Evolutionary conservation across 1,140 invertebrate species (phyloP), one percentile per base, ranked within the genome.

Genomic region (Cheumatopsyche charites): DNA sequence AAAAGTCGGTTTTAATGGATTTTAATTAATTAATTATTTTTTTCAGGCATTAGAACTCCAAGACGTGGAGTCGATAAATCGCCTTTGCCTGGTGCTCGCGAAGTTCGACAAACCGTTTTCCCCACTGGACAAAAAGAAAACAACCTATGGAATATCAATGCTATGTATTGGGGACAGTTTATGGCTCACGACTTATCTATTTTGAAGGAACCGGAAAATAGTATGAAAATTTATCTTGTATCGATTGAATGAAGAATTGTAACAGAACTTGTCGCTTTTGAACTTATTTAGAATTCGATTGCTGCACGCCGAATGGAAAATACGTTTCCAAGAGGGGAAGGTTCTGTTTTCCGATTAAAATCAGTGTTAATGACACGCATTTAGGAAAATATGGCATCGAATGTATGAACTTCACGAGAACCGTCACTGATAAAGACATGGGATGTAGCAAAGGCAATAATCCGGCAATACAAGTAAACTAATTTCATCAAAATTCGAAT

Each of bases 161-260:
- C 67, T 6, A 58, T 62, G 6, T 84, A 86, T 67, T 88, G 86
- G 85, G 87, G 87, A 0, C 87, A 89, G 76, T 81, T 88, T 66
- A 62, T 89, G 12, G 84, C 87, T 1, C 87, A 89, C 69, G 87
- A 88, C 73, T 75, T 86, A 41, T 76, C 83, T 6, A 81, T 82
- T 9, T 79, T 63, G 15, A 63, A 63, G 21, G 62, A 63, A 42
- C 62, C 62, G 17, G 62, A 63, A 42, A 26, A 63, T 29, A 19
- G 62, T 63, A 63, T 21, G 11, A n/a, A 23, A 21, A 58, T 4
- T 58, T 58, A n/a, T 52, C 12, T 52, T 52, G 6, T 9, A 43
- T 43, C 13, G 42, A n/a, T n/a, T n/a, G n/a, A n/a, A n/a, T n/a
- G n/a, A n/a, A n/a, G n/a, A n/a, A n/a, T n/a, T n/a, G n/a, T n/a